Evolutionary conservation across 1,140 invertebrate species (phyloP).

Genomic region (Luehdorfia chinensis): DNA sequence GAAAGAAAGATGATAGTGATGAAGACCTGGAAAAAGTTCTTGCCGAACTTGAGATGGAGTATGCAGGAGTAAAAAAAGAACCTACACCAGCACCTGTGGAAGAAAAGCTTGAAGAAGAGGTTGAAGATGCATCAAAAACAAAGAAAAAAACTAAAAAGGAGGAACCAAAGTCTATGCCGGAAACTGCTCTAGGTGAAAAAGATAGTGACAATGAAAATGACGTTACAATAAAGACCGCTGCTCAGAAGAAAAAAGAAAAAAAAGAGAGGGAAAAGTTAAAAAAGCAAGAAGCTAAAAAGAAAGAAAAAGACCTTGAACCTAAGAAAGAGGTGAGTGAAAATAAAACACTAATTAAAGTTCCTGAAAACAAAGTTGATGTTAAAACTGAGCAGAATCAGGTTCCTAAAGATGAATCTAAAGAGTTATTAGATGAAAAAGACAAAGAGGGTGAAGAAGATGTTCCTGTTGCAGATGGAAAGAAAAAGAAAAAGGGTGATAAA

Average conservation of each 20-base stretch:
- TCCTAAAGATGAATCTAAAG: slow-evolving; percentile 42
- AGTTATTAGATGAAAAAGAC: slow-evolving; percentile 57
- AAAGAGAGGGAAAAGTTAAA: slow-evolving; percentile 90
- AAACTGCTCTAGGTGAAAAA: slow-evolving; percentile 64
- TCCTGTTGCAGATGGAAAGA: slow-evolving; percentile 74
- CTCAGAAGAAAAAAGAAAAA: slow-evolving; percentile 92
- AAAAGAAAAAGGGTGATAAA: slow-evolving; percentile 65
- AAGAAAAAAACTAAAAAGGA: slow-evolving; percentile 74
- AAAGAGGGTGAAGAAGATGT: slow-evolving; percentile 43
- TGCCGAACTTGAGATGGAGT: slow-evolving; percentile 88
- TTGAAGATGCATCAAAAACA: slow-evolving; percentile 69
- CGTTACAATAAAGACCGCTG: slow-evolving; percentile 86
- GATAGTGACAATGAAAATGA: slow-evolving; percentile 79
- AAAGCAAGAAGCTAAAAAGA: slow-evolving; percentile 81
- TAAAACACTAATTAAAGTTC: slow-evolving; percentile 41
- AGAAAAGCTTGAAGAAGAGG: slow-evolving; percentile 69
- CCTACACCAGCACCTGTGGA: slow-evolving; percentile 49
- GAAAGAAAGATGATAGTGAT: slow-evolving; percentile 87
- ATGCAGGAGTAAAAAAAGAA: slow-evolving; percentile 80
- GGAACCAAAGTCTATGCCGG: slow-evolving; percentile 67
- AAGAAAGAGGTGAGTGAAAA: slow-evolving; percentile 56
- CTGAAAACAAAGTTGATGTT: slow-evolving; percentile 38
- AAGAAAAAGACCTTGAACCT: slow-evolving; percentile 63
- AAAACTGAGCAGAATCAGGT: slow-evolving; percentile 40
- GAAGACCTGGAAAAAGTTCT: slow-evolving; percentile 91